Evolutionary conservation across 2,888 invertebrate genomes (phyloP).

Genomic region (Drosophila subquinaria): DNA sequence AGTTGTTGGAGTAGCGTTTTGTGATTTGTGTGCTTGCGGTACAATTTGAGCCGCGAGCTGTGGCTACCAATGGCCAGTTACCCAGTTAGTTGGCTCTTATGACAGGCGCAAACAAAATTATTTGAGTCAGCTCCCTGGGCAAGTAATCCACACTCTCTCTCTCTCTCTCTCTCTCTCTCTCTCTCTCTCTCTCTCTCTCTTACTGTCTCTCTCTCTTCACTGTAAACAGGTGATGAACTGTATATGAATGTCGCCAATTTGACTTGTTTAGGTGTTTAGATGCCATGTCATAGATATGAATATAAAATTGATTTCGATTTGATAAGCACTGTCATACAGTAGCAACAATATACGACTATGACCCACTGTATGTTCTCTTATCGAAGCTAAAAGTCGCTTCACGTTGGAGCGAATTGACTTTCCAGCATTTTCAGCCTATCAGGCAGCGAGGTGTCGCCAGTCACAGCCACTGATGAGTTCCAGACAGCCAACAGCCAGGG

Average conservation of each 20-base stretch:
- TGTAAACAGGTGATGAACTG: constrained; percentile 70
- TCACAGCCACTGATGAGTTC: constrained; percentile 41
- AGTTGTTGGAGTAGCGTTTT: constrained; percentile 43
- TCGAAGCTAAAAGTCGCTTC: constrained; percentile 22
- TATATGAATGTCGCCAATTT: constrained; percentile 69
- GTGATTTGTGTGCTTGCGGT: constrained; percentile 80
- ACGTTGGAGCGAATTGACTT: constrained; percentile 33
- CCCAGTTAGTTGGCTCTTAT: constrained; percentile 68
- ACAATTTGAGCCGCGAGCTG: constrained; percentile 79
- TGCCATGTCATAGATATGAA: constrained; percentile 63
- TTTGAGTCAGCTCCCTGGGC: constrained; percentile 58
- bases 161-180: too few species aligned
- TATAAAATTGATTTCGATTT: constrained; percentile 69
- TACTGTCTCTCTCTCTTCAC: background rate
- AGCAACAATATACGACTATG: constrained; percentile 63
- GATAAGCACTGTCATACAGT: constrained; percentile 72
- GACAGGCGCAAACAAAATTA: constrained; percentile 84
- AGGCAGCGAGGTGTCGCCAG: constrained; percentile 51
- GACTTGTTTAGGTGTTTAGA: constrained; percentile 77
- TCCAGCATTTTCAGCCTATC: constrained; percentile 39
- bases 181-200: constrained; percentile 2
- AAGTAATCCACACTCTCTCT: constrained; percentile 29
- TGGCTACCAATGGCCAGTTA: constrained; percentile 76
- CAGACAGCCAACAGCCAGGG: constrained; percentile 3
- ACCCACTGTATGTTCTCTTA: constrained; percentile 35